Percentiles rank a stretch among this genome's conserved stretches.
These are phyloP conservation scores for Sorex araneus DNA, from an alignment of 2,113 vertebrate genomes.

Conservation along the genomic window DNA sequence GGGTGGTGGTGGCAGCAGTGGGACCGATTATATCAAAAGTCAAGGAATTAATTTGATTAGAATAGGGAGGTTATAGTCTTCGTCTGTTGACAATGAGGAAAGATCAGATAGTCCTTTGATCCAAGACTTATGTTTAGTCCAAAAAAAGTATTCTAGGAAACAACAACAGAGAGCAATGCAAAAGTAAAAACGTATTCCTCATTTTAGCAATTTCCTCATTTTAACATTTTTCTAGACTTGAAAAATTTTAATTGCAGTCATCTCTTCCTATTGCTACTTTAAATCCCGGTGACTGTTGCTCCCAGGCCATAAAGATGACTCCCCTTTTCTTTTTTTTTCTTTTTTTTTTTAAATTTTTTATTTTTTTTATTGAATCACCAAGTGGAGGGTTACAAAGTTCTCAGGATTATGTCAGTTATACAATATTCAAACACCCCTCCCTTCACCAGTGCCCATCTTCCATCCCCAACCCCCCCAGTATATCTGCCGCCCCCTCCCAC, in stretches of 20 bases:
- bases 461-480: too few relatives aligned
- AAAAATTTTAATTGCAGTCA: constrained; percentile 46
- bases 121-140: constrained; percentile 31
- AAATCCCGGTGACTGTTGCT: neutral
- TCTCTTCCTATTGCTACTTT: neutral
- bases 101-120: constrained; percentile 39
- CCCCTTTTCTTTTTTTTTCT: too few relatives aligned
- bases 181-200: constrained; percentile 26
- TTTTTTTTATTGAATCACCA: too few relatives aligned
- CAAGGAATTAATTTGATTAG: neutral
- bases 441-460: too few relatives aligned
- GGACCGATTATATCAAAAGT: neutral
- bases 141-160: constrained; percentile 43
- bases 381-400: too few relatives aligned
- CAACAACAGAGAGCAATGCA: neutral
- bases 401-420: too few relatives aligned
- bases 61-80: neutral
- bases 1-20: too few relatives aligned
- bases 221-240: constrained; percentile 2
- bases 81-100: constrained; percentile 1
- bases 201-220: neutral
- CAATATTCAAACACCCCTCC: too few relatives aligned
- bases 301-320: constrained; percentile 56
- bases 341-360: too few relatives aligned
- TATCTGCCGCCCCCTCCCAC: too few relatives aligned